phyloP scores from a whole-genome alignment of 1,140 invertebrate species.

The Solenopsis invicta region DNA sequence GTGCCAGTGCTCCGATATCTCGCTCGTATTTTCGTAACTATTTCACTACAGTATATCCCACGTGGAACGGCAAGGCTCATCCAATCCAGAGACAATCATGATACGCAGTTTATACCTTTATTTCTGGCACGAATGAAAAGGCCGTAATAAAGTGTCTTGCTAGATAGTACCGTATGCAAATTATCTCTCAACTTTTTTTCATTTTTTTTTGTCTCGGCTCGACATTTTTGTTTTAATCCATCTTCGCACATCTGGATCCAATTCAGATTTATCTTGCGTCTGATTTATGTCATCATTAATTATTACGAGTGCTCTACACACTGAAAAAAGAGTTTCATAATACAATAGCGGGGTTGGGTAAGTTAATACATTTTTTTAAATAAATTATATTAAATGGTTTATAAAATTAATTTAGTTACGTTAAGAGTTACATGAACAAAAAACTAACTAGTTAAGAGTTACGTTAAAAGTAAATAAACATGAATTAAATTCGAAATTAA shows the following conservation, averaged over 20 bases:
- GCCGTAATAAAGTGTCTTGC: slow-evolving; percentile 41
- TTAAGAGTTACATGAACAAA: too few species aligned
- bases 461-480: too few species aligned
- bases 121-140: not conserved
- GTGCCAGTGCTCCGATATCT: slow-evolving; percentile 6
- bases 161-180: not conserved
- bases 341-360: too few species aligned
- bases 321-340: too few species aligned
- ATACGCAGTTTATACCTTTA: slow-evolving; percentile 38
- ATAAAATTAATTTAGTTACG: too few species aligned
- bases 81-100: slow-evolving; percentile 37
- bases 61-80: slow-evolving; percentile 50
- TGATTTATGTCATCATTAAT: not conserved
- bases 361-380: too few species aligned
- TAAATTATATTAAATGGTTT: too few species aligned
- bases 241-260: not conserved
- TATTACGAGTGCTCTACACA: not conserved
- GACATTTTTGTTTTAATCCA: not conserved
- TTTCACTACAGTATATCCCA: slow-evolving; percentile 38
- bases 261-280: not conserved
- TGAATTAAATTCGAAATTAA: too few species aligned
- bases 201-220: slow-evolving; percentile 15
- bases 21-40: slow-evolving; percentile 15
- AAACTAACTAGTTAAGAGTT: too few species aligned
- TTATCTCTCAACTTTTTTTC: slow-evolving; percentile 15